phyloP scores from a whole-genome alignment of 2,797 vertebrate species.

The Siniperca obscura region DNA sequence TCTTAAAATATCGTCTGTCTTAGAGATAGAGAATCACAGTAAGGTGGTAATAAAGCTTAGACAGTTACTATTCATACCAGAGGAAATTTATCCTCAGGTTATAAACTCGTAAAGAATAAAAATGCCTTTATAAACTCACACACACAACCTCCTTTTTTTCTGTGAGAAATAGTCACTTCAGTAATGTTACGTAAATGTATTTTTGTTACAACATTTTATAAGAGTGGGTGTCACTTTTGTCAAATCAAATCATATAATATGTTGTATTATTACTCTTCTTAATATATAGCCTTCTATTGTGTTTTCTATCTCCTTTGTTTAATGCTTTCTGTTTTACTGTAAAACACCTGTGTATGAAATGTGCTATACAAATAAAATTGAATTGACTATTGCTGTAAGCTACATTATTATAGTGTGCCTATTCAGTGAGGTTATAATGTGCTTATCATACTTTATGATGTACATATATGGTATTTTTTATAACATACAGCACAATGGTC shows the following conservation, averaged over 20 bases:
- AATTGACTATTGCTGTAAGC: too few species aligned
- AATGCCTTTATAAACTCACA: not conserved
- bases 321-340: too few species aligned
- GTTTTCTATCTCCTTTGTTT: too few species aligned
- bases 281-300: not conserved
- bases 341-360: too few species aligned
- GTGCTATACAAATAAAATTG: too few species aligned
- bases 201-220: not conserved
- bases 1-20: not conserved
- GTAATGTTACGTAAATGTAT: too few species aligned
- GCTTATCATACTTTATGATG: not conserved
- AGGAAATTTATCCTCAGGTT: not conserved
- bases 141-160: not conserved
- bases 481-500: not conserved
- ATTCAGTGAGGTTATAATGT: not conserved
- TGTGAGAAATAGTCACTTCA: not conserved
- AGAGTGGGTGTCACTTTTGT: too few species aligned
- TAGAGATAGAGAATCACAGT: not conserved
- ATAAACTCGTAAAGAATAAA: not conserved
- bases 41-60: not conserved
- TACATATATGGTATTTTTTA: not conserved
- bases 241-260: not conserved
- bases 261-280: not conserved
- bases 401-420: not conserved
- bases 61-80: not conserved